These are phyloP conservation scores for Mobula birostris DNA, from an alignment of 2,113 vertebrate genomes.

Conservation along the genomic window DNA sequence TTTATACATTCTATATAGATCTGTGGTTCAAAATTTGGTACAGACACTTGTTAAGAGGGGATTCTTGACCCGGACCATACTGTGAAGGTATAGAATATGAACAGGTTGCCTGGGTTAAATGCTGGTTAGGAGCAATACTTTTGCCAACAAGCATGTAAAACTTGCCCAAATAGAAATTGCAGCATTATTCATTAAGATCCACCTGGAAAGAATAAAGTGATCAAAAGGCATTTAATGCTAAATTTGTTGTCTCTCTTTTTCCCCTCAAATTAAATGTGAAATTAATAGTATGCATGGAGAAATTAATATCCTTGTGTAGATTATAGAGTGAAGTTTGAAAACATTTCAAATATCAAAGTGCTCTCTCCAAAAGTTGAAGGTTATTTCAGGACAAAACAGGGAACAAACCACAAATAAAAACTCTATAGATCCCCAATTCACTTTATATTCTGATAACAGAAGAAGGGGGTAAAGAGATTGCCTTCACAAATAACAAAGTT, in stretches of 20 bases:
- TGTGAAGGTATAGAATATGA: no score
- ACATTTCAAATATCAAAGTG: background rate
- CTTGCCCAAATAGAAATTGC: background rate
- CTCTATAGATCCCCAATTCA: background rate
- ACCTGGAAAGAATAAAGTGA: background rate
- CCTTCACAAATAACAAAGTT: background rate
- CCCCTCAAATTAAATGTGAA: background rate
- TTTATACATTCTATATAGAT: no score
- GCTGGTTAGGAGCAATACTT: no score
- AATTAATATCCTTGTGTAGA: background rate
- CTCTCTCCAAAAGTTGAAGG: background rate
- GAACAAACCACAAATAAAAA: background rate
- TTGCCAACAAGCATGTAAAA: no score
- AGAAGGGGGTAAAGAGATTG: background rate
- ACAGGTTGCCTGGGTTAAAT: background rate
- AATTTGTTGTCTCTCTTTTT: background rate
- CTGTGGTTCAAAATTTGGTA: no score
- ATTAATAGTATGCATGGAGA: background rate
- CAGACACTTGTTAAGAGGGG: no score
- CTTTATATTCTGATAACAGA: background rate
- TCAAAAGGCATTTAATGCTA: background rate
- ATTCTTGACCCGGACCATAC: no score
- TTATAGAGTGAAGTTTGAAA: background rate
- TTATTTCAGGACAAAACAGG: background rate
- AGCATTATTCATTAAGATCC: background rate